Percentiles rank a stretch among this genome's conserved stretches.
phyloP scores from a whole-genome alignment of 2,113 vertebrate genomes.

The Zosterops lateralis region DNA sequence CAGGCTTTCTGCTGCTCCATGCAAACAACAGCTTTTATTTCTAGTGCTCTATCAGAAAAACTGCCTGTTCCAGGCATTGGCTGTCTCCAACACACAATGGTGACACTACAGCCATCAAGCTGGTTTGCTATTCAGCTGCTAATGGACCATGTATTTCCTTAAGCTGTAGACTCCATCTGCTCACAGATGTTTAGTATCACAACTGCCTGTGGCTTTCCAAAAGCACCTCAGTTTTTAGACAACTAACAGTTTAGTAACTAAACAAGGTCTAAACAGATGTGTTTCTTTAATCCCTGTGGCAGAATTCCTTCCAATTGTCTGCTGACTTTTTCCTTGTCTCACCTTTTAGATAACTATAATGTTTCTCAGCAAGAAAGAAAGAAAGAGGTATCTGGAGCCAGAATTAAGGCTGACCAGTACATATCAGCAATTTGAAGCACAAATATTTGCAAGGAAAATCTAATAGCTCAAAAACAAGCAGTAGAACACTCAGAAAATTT shows the following conservation, averaged over 20 bases:
- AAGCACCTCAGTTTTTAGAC: background rate
- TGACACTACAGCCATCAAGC: background rate
- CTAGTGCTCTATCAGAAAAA: background rate
- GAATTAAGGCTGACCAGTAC: background rate
- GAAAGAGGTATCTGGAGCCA: background rate
- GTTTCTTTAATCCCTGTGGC: background rate
- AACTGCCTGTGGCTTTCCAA: fast-evolving
- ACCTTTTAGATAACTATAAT: background rate
- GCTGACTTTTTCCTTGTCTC: background rate
- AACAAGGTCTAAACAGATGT: background rate
- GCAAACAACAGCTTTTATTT: background rate
- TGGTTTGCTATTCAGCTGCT: background rate
- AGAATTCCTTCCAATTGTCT: background rate
- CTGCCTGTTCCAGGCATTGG: background rate
- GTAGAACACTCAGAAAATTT: background rate
- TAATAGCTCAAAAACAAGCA: background rate
- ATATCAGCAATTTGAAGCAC: background rate
- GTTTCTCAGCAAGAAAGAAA: background rate
- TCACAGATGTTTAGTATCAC: background rate
- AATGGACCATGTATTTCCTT: background rate
- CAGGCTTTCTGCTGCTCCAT: background rate
- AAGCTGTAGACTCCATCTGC: background rate
- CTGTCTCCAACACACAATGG: background rate
- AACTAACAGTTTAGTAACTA: background rate
- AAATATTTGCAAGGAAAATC: background rate